Evolutionary conservation across 2,797 vertebrate genomes (phyloP).

Genomic region (Amphiprion clarkii): DNA sequence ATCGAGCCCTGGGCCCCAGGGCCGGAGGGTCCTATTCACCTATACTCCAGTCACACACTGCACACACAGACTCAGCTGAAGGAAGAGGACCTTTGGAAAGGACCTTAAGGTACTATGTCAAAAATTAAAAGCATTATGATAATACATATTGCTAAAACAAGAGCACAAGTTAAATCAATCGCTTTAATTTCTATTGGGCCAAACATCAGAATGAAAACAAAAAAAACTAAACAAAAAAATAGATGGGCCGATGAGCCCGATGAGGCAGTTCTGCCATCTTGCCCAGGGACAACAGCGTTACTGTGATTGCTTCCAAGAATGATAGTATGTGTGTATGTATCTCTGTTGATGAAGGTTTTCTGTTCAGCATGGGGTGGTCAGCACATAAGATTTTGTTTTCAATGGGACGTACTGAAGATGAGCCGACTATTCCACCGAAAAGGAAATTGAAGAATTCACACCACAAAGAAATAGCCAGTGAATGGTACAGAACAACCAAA

Average conservation of each 20-base stretch:
- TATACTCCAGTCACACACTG: constrained; percentile 78
- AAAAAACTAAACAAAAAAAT: constrained; percentile 32
- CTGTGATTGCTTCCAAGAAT: constrained; percentile 81
- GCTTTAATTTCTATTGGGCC: constrained; percentile 81
- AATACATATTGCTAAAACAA: constrained; percentile 80
- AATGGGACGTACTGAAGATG: constrained; percentile 76
- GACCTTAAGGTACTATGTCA: constrained; percentile 77
- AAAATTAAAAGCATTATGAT: constrained; percentile 82
- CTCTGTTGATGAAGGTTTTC: constrained; percentile 72
- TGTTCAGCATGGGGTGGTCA: constrained; percentile 83
- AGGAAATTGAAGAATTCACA: constrained; percentile 76
- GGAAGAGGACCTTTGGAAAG: constrained; percentile 77
- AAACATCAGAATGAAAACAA: constrained; percentile 55
- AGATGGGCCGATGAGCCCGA: constrained; percentile 47
- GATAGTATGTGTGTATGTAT: constrained; percentile 72
- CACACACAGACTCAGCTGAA: constrained; percentile 79
- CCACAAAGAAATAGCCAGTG: constrained; percentile 83
- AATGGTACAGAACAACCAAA: constrained; percentile 84
- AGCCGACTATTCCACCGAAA: constrained; percentile 73
- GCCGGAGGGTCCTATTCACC: constrained; percentile 77
- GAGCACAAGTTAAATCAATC: constrained; percentile 78
- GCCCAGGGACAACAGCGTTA: constrained; percentile 76
- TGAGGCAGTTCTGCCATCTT: constrained; percentile 71
- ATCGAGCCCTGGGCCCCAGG: constrained; percentile 66
- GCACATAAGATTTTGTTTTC: constrained; percentile 82